Conservation (phyloP, 2,113 vertebrate species). For the Elachura formosa region DNA sequence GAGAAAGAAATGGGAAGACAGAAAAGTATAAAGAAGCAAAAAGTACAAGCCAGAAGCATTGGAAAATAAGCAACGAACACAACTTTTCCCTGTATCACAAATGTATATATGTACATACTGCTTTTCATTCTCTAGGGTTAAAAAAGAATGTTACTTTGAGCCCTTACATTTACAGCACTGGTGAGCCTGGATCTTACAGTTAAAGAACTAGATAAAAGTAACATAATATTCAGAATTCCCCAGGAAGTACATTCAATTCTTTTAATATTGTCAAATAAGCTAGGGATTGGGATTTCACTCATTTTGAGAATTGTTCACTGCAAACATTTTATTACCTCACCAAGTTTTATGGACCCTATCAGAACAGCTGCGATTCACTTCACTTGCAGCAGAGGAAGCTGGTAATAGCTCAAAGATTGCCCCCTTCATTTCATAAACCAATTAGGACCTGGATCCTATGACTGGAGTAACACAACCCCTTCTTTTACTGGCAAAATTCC, state of each 20-base stretch:
- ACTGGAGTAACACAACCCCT: constrained; percentile 31
- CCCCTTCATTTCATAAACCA: constrained; percentile 61
- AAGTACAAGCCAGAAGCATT: neutral
- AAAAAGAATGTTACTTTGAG: neutral
- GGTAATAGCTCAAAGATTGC: constrained; percentile 57
- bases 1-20: neutral
- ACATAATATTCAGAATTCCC: neutral
- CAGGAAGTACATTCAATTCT: neutral
- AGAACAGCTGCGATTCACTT: constrained; percentile 55
- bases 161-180: neutral
- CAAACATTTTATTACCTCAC: constrained; percentile 38
- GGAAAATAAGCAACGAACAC: neutral
- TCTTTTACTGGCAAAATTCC: constrained; percentile 50
- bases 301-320: constrained; percentile 43
- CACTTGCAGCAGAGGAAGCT: constrained; percentile 57
- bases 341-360: constrained; percentile 53
- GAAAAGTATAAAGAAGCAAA: neutral
- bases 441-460: constrained; percentile 37
- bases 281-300: constrained; percentile 30
- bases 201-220: constrained; percentile 20
- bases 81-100: neutral
- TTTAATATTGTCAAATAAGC: constrained; percentile 17
- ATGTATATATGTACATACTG: neutral
- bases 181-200: neutral
- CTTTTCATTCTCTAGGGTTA: neutral